A percentile compares a stretch with the other conserved stretches of the same genome.
Conservation (phyloP, 2,113 vertebrate species). For the Sakesphorus luctuosus region DNA sequence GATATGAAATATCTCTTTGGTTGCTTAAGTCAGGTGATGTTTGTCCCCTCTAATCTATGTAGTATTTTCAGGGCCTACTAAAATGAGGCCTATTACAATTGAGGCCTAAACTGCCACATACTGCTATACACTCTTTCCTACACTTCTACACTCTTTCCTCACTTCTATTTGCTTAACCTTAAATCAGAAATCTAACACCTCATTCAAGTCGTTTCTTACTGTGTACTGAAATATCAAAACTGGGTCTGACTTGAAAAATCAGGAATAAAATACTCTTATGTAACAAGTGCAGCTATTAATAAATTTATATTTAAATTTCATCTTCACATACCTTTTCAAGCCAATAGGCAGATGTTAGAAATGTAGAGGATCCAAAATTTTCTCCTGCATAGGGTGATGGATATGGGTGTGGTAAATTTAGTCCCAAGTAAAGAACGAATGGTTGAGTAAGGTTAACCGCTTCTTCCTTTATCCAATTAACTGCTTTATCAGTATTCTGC, state of each 20-base stretch:
- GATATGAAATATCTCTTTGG: too few relatives aligned
- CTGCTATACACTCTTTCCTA: not conserved
- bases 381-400: slow-evolving; percentile 86
- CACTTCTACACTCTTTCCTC: not conserved
- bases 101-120: too few relatives aligned
- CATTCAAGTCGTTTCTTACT: not conserved
- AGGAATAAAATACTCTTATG: not conserved
- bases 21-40: too few relatives aligned
- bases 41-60: too few relatives aligned
- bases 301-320: not conserved
- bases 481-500: slow-evolving; percentile 81
- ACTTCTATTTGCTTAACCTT: not conserved
- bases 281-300: not conserved
- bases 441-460: slow-evolving; percentile 77
- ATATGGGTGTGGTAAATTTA: slow-evolving; percentile 95
- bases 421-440: slow-evolving; percentile 91
- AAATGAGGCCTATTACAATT: too few relatives aligned
- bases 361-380: slow-evolving; percentile 91
- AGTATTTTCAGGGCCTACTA: too few relatives aligned
- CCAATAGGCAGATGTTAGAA: slow-evolving; percentile 92
- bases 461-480: slow-evolving; percentile 84
- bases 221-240: not conserved
- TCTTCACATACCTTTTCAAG: slow-evolving; percentile 83
- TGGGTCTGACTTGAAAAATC: not conserved
- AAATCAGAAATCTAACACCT: not conserved